phyloP scores from a whole-genome alignment of 2,113 vertebrate genomes.

The Periophthalmodon schlosseri region DNA sequence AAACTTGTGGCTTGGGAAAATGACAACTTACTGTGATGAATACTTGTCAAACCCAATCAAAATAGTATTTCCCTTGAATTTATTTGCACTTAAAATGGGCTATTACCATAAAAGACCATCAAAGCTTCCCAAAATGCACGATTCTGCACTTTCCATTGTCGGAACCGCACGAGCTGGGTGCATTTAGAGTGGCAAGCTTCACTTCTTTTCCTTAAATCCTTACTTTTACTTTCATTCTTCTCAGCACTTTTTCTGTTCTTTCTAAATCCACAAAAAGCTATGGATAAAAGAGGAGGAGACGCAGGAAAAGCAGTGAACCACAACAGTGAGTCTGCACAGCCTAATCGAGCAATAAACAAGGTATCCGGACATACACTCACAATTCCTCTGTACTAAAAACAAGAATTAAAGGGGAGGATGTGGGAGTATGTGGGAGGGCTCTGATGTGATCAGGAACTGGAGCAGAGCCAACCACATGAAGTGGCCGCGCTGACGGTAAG shows the following conservation, averaged over 20 bases:
- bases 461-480: slow-evolving; percentile 40
- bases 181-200: neutral
- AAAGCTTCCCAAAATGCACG: slow-evolving; percentile 4
- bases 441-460: slow-evolving; percentile 26
- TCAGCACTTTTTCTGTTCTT: slow-evolving; percentile 4
- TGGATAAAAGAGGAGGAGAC: slow-evolving; percentile 20
- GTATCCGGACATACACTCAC: slow-evolving; percentile 15
- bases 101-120: slow-evolving; percentile 5
- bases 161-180: neutral
- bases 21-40: neutral
- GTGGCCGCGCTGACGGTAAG: slow-evolving; percentile 24
- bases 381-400: slow-evolving; percentile 19
- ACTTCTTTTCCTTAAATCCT: slow-evolving; percentile 3
- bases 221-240: slow-evolving; percentile 1
- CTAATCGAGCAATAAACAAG: slow-evolving; percentile 23
- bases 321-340: slow-evolving; percentile 8
- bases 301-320: slow-evolving; percentile 16
- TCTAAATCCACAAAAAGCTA: slow-evolving; percentile 8
- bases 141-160: slow-evolving; percentile 1
- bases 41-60: neutral
- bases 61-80: neutral
- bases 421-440: slow-evolving; percentile 15
- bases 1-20: neutral
- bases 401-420: slow-evolving; percentile 16
- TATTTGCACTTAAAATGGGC: neutral